Conservation (phyloP, 2,797 vertebrate species). For the Garrulus glandarius region DNA sequence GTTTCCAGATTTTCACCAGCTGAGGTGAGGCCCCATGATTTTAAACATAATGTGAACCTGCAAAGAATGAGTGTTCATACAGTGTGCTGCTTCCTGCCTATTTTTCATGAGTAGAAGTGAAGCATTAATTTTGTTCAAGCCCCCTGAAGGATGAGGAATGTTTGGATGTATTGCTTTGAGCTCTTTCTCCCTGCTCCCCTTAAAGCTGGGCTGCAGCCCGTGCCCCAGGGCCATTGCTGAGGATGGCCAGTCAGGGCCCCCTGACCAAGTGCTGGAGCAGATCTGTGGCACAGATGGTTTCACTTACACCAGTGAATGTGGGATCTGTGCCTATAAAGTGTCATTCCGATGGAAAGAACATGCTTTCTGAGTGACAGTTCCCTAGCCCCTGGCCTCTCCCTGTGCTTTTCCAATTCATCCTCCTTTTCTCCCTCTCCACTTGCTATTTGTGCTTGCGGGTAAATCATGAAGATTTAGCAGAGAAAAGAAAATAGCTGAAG, state of each 20-base stretch:
- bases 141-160: neutral
- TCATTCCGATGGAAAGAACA: neutral
- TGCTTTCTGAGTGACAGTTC: neutral
- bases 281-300: slow-evolving; percentile 41
- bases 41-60: slow-evolving; percentile 2
- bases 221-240: neutral
- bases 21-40: neutral
- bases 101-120: neutral
- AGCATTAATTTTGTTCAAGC: neutral
- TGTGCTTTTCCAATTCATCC: neutral
- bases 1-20: slow-evolving; percentile 3
- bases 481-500: neutral
- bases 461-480: neutral
- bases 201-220: neutral
- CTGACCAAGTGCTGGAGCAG: neutral
- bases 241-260: neutral
- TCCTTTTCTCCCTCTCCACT: neutral
- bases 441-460: neutral
- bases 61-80: neutral
- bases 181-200: neutral
- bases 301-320: slow-evolving; percentile 10
- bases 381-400: neutral
- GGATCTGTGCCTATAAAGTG: neutral
- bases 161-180: neutral
- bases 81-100: neutral